phyloP scores from a whole-genome alignment of 2,797 vertebrate species.

The Malacoctenus gilli region DNA sequence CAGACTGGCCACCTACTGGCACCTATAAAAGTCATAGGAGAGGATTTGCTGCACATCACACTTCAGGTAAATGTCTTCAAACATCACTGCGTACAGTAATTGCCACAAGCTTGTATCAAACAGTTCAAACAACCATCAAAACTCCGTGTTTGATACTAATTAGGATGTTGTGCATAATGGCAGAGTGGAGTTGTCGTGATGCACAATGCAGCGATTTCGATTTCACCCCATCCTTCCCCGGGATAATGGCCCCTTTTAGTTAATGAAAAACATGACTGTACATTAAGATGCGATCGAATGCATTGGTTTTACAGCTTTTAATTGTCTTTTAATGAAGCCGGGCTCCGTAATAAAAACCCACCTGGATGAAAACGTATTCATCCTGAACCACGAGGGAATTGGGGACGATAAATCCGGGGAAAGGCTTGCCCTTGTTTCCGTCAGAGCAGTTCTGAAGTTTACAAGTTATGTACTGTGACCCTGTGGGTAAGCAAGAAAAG shows the following conservation, averaged over 20 bases:
- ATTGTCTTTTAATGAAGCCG: conserved; percentile 80
- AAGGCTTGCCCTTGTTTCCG: conserved; percentile 88
- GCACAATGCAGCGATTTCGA: conserved; percentile 49
- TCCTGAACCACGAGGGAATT: conserved; percentile 95
- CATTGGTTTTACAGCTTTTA: conserved; percentile 69
- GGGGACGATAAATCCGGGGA: conserved; percentile 92
- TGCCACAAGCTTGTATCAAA: conserved; percentile 37
- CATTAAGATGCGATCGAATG: conserved; percentile 66
- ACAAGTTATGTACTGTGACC: conserved; percentile 94
- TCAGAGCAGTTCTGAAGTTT: conserved; percentile 95
- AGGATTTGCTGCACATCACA: conserved; percentile 25
- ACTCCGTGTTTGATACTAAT: conserved; percentile 38
- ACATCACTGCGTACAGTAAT: conserved; percentile 29
- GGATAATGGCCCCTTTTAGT: conserved; percentile 71
- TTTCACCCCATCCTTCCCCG: conserved; percentile 46
- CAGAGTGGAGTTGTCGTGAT: conserved; percentile 37
- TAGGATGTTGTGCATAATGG: conserved; percentile 37
- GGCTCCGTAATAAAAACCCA: conserved; percentile 80
- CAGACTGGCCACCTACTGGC: conserved; percentile 87
- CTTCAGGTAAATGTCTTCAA: conserved; percentile 31
- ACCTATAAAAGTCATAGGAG: conserved; percentile 76
- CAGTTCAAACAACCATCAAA: conserved; percentile 38
- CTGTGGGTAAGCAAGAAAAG: conserved; percentile 78
- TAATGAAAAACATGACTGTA: conserved; percentile 73
- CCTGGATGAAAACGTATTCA: conserved; percentile 97